phyloP scores from a whole-genome alignment of 2,888 invertebrate genomes.

The Hartigia nigra region DNA sequence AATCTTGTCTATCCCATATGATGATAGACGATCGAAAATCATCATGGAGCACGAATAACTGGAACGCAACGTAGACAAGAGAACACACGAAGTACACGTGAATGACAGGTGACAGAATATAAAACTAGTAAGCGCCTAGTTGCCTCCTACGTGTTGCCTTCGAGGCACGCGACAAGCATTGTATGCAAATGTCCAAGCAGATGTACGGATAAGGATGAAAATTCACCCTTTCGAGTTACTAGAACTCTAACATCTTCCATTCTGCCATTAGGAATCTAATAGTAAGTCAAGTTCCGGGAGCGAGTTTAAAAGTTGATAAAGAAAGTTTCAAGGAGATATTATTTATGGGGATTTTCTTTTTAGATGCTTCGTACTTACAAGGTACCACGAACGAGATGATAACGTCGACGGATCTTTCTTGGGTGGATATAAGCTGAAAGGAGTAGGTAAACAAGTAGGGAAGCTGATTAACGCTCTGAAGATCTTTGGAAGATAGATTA shows the following conservation, averaged over 20 bases:
- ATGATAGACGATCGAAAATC: not conserved
- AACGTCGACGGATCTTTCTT: too few species aligned
- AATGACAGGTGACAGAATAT: slow-evolving; percentile 57
- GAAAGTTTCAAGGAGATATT: not conserved
- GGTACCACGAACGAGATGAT: not conserved
- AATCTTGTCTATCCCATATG: not conserved
- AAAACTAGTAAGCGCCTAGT: slow-evolving; percentile 28
- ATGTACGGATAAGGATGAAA: slow-evolving; percentile 36
- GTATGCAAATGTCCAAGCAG: slow-evolving; percentile 54
- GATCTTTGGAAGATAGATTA: not conserved
- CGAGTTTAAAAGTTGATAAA: not conserved
- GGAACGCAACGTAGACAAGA: not conserved
- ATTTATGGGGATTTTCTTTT: not conserved
- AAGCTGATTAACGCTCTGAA: not conserved
- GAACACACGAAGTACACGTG: slow-evolving; percentile 39
- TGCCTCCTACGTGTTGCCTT: slow-evolving; percentile 44
- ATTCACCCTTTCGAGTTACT: slow-evolving; percentile 24
- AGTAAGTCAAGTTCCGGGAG: not conserved
- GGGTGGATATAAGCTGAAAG: not conserved
- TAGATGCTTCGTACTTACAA: not conserved
- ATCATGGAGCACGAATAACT: not conserved
- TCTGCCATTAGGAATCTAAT: not conserved
- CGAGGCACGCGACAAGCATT: slow-evolving; percentile 59
- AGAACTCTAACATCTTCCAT: not conserved
- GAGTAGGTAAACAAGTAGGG: not conserved